These are phyloP conservation scores for Catostylus mosaicus DNA, from an alignment of 30 jellyfish, hydroid and myxozoan genomes.

Conservation along the genomic window DNA sequence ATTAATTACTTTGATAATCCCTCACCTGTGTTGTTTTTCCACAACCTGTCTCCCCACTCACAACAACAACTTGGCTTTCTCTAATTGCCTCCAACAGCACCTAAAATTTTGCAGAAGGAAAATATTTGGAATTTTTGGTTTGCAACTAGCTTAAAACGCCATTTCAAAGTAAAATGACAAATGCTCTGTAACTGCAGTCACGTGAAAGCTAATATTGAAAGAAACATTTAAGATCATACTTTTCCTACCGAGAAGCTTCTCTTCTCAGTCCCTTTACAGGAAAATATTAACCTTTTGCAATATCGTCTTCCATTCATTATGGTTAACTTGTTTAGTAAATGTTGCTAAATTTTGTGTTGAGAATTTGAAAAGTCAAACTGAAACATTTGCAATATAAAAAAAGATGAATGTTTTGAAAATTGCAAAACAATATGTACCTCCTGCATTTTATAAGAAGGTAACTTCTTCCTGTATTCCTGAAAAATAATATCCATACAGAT, in stretches of 20 bases:
- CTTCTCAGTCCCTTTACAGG: no score
- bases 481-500: no score
- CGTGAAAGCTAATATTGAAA: no score
- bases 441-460: conserved; percentile 66
- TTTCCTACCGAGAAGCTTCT: no score
- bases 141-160: background rate
- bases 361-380: no score
- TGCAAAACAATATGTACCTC: conserved; percentile 30
- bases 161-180: background rate
- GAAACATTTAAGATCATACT: no score
- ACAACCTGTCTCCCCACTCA: conserved; percentile 94
- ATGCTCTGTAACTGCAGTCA: background rate
- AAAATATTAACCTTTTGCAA: no score
- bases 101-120: conserved; percentile 18
- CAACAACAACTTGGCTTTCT: conserved; percentile 67
- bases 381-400: background rate
- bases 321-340: no score
- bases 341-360: no score
- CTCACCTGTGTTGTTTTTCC: conserved; percentile 94
- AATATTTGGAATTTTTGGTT: background rate
- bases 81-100: conserved; percentile 45
- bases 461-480: conserved; percentile 74
- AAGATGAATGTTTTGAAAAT: background rate
- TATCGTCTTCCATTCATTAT: no score
- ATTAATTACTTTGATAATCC: no score